Conservation (phyloP, 2,888 invertebrate species). For the Stegana nigrithorax region DNA sequence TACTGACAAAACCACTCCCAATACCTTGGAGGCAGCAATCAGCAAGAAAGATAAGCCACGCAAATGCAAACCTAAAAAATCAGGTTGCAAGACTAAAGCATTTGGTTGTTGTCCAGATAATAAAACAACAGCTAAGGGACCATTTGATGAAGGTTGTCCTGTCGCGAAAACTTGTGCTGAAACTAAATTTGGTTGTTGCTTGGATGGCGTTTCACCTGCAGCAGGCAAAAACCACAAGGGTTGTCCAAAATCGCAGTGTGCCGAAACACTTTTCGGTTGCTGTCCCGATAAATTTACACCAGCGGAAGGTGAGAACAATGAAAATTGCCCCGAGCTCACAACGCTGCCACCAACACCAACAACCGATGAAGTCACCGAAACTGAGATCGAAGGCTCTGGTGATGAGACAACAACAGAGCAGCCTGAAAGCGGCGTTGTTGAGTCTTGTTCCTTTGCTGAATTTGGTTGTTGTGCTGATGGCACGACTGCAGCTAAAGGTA, state of each 20-base stretch:
- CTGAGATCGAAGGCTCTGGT: constrained; percentile 45
- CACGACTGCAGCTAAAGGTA: constrained; percentile 75
- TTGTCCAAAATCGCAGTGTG: constrained; percentile 81
- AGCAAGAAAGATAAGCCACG: constrained; percentile 69
- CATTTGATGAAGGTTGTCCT: constrained; percentile 84
- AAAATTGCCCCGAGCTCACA: constrained; percentile 80
- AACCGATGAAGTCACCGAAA: constrained; percentile 36
- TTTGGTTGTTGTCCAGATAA: constrained; percentile 91
- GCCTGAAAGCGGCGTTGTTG: constrained; percentile 39
- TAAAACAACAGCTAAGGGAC: constrained; percentile 80
- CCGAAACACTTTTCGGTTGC: constrained; percentile 86
- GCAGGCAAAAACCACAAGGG: constrained; percentile 77
- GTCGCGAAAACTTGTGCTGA: constrained; percentile 81
- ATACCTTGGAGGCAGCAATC: constrained; percentile 70
- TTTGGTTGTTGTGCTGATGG: constrained; percentile 81
- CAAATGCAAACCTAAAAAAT: constrained; percentile 73
- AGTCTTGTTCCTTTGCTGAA: constrained; percentile 67
- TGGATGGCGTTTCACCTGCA: constrained; percentile 84
- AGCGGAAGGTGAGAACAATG: constrained; percentile 81
- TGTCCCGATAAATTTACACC: constrained; percentile 83
- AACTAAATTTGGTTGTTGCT: constrained; percentile 83
- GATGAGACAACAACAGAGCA: constrained; percentile 32
- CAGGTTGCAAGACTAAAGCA: constrained; percentile 73
- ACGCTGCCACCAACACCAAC: constrained; percentile 68
- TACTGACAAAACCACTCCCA: constrained; percentile 70